Base-by-base conservation (phyloP, 2,113 vertebrate genomes). In the Lonchura striata region DNA sequence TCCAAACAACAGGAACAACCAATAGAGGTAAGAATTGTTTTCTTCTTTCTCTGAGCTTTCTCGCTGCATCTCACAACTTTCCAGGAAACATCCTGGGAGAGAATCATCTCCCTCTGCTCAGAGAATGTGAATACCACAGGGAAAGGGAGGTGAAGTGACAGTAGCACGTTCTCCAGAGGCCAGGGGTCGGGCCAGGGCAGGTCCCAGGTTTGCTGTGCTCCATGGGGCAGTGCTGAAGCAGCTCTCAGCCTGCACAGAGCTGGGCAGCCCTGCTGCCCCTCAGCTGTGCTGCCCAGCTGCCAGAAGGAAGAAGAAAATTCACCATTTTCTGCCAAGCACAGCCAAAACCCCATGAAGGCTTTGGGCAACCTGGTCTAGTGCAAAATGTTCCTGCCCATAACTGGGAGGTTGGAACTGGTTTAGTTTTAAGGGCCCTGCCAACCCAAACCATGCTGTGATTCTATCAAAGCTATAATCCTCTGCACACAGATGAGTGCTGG, bases 101-200 rank as follows among this genome's bases (percentile, higher is more conserved):
- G 41, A 42, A 42, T 42, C 41, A 42, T 42, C 41, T 42, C 41
- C 15, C 14, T 42, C 41, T 42, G 41, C 15, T 42, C 41, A 42
- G 41, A 42, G 41, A 42, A 42, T 42, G 41, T 42, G 14, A 42
- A 42, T 42, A 42, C 41, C 41, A 42, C 41, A 42, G 41, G 41
- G 41, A 78, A 53, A 64, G 44, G 21, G n/a, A 49, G 19, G 15
- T 16, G 60, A 50, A 64, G 72, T 5, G 31, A 42, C 24, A 74
- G 61, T 0, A 86, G 52, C 28, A 19, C 4, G 0, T 19, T 63
- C 33, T n/a, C 0, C 0, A 63, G 64, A 21, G 21, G 14, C 25
- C 31, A 17, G 50, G 24, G 13, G 11, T 30, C 13, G 20, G 21
- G 12, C 25, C 31, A 17, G 52, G 24, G 13, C 13, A n/a, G 15